These are phyloP conservation scores for Rhogogaster chlorosoma DNA, from an alignment of 2,888 invertebrate species.

Conservation along the genomic window DNA sequence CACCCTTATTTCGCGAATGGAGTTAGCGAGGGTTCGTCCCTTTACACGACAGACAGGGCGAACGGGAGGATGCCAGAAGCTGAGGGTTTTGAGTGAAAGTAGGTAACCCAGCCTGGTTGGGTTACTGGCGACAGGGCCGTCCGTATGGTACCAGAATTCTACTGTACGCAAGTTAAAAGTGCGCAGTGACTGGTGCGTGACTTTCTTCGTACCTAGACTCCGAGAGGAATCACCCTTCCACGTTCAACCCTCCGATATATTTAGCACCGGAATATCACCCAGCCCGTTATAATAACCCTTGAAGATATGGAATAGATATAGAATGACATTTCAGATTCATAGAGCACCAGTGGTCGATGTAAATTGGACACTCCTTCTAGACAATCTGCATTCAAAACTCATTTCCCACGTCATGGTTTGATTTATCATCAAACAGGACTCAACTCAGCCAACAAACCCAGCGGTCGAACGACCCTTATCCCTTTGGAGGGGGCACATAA, in stretches of 20 bases:
- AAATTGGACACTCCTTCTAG: conserved; percentile 39
- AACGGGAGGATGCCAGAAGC: conserved; percentile 33
- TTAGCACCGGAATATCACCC: background rate
- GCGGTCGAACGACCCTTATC: background rate
- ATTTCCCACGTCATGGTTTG: conserved; percentile 42
- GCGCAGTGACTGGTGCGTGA: background rate
- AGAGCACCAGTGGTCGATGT: conserved; percentile 43
- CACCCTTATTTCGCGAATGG: conserved; percentile 30
- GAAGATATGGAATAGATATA: background rate
- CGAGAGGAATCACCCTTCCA: background rate
- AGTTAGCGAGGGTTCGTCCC: conserved; percentile 16
- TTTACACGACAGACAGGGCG: background rate
- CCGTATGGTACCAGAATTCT: background rate
- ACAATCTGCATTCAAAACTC: conserved; percentile 47
- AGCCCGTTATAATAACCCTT: background rate
- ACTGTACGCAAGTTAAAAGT: background rate
- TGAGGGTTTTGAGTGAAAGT: conserved; percentile 28
- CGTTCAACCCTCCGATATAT: background rate
- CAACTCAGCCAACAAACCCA: background rate
- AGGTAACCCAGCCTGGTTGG: conserved; percentile 13
- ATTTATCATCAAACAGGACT: conserved; percentile 44
- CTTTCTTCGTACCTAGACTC: background rate
- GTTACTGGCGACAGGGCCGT: conserved; percentile 38
- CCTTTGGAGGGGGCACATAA: background rate
- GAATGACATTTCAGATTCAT: conserved; percentile 38